phyloP scores from a whole-genome alignment of 2,888 invertebrate genomes.

The Stictocephala bisonia region DNA sequence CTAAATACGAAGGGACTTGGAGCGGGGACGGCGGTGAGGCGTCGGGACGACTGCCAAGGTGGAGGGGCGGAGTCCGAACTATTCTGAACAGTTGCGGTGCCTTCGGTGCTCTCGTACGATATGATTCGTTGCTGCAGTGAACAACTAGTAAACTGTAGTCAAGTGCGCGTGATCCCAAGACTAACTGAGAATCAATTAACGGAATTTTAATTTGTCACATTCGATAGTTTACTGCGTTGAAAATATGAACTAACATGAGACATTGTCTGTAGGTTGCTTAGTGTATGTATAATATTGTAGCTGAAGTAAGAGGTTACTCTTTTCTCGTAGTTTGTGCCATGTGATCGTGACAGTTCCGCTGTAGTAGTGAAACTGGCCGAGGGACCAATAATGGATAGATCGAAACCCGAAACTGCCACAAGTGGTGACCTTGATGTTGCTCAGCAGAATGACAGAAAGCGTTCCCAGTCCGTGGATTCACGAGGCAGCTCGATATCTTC shows the following conservation, averaged over 20 bases:
- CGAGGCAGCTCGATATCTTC: conserved; percentile 25
- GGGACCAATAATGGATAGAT: neutral
- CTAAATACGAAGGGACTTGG: too few relatives aligned
- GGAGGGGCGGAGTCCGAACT: conserved; percentile 26
- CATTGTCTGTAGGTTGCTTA: too few relatives aligned
- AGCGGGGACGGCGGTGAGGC: neutral
- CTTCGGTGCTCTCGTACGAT: neutral
- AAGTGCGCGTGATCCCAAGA: neutral
- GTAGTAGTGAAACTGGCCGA: too few relatives aligned
- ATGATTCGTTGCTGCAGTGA: neutral
- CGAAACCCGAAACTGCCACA: neutral
- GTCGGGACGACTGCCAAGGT: conserved; percentile 43
- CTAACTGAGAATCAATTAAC: neutral
- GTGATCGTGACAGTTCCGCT: too few relatives aligned
- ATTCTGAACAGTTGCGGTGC: conserved; percentile 36
- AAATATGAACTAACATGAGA: too few relatives aligned
- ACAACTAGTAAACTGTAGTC: too few relatives aligned
- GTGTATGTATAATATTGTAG: neutral
- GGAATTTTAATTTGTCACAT: neutral
- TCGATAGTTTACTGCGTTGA: too few relatives aligned
- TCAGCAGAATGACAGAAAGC: conserved; percentile 14
- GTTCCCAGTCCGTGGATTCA: conserved; percentile 39
- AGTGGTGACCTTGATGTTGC: neutral
- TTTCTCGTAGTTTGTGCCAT: neutral
- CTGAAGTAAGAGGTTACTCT: too few relatives aligned